These are phyloP conservation scores for Globodera ellingtonae DNA, from an alignment of 1,140 invertebrate genomes.

Conservation along the genomic window DNA sequence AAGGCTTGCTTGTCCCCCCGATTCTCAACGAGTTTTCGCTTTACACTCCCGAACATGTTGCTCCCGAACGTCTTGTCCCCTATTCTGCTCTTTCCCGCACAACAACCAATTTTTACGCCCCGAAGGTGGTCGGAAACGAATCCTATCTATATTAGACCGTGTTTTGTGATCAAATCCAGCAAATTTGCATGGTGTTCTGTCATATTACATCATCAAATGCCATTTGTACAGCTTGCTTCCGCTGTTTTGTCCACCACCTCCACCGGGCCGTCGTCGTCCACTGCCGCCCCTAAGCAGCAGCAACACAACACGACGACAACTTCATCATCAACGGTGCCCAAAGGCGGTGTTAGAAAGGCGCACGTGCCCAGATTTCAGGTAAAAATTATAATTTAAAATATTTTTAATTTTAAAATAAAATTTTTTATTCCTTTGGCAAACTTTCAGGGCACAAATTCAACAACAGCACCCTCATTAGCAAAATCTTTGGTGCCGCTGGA, in stretches of 20 bases:
- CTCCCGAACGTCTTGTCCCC: no score
- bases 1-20: no score
- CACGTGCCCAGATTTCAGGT: constrained; percentile 6
- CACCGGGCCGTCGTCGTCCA: not conserved
- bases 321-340: not conserved
- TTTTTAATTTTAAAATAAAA: no score
- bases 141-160: not conserved
- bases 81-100: no score
- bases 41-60: no score
- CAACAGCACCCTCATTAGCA: not conserved
- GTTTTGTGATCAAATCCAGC: not conserved
- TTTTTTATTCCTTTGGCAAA: not conserved
- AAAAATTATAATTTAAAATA: no score
- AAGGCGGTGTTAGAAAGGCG: not conserved
- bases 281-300: not conserved
- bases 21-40: no score
- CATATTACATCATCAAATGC: not conserved
- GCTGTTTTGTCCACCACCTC: not conserved
- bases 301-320: not conserved
- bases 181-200: not conserved
- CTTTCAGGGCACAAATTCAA: not conserved
- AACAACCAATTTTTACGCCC: no score
- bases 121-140: no score
- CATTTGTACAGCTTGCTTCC: not conserved
- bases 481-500: constrained; percentile 18